These are phyloP conservation scores for Antheraea yamamai DNA, from an alignment of 2,888 invertebrate genomes.

Conservation along the genomic window DNA sequence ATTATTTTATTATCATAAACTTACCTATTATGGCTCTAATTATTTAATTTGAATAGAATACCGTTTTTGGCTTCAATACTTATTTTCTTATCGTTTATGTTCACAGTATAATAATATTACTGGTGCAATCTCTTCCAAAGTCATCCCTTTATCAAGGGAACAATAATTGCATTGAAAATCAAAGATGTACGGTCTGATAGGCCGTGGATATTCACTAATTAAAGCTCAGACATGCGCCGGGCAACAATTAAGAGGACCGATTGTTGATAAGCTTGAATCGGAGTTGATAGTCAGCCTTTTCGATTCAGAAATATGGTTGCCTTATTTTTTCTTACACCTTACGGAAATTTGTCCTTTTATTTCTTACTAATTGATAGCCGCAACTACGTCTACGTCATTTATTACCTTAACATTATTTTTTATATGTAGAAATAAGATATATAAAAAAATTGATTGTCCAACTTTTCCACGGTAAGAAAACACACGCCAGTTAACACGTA, in stretches of 20 bases:
- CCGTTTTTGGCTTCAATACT: not conserved
- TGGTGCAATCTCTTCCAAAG: conserved; percentile 42
- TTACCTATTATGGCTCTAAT: not conserved
- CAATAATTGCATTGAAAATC: conserved; percentile 81
- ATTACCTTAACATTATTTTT: too few species aligned
- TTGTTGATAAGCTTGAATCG: conserved; percentile 70
- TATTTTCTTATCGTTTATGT: not conserved
- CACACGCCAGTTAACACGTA: too few species aligned
- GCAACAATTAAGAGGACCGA: conserved; percentile 77
- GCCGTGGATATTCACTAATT: conserved; percentile 76
- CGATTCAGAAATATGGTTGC: conserved; percentile 65
- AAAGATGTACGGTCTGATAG: conserved; percentile 73
- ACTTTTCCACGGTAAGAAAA: too few species aligned
- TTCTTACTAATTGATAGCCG: not conserved
- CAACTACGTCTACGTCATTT: too few species aligned
- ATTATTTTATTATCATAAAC: too few species aligned
- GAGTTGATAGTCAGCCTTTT: conserved; percentile 59
- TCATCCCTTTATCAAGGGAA: conserved; percentile 68
- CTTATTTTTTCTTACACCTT: conserved; percentile 63
- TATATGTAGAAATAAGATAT: too few species aligned
- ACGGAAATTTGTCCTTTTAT: conserved; percentile 45
- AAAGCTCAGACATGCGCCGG: conserved; percentile 71
- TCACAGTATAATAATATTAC: conserved; percentile 26
- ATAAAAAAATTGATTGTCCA: too few species aligned
- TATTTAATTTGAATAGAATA: not conserved